Base-by-base conservation (phyloP, 1,140 invertebrate species). In the Plectrocnemia conspersa region DNA sequence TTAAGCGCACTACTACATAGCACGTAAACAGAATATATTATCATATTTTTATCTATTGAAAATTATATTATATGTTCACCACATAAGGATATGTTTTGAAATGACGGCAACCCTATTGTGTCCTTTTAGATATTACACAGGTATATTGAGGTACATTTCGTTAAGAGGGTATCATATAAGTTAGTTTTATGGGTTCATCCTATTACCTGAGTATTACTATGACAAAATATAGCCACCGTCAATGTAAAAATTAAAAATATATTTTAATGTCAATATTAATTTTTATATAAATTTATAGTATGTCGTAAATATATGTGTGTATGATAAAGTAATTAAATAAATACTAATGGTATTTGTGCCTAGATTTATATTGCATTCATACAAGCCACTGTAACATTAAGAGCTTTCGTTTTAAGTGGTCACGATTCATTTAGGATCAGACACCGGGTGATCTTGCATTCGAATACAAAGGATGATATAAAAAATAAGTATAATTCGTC, bases 171-270 rank as follows among this genome's bases (percentile, higher is more conserved):
- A 55, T 48, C 53, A 48, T 38, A 48, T 40, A 44, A 55, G 42
- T 48, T 55, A 55, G 44, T 47, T 55, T 55, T 41, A 41, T 48
- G 45, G 53, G 32, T 55, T 55, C 36, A 55, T 55, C 53, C 53
- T 41, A 55, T 55, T 55, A 55, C 45, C 32, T 48, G 44, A 44
- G 50, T 41, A 55, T 35, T 22, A 40, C 32, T 40, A 29, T 38
- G 24, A 47, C 38, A 24, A 6, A 16, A 52, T n/a, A 54, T 21
- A n/a, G 36, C 42, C 25, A 25, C 49, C 13, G 25, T 50, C 13
- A 50, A 35, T 50, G 32, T 29, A 10, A 6, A 18, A 25, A 48
- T 32, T 46, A 46, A n/a, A 25, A 22, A 46, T 46, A 46, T 46
- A 11, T 25, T n/a, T n/a, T n/a, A n/a, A n/a, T n/a, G n/a, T n/a